These are phyloP conservation scores for Linnaemya vulpina DNA, from an alignment of 2,888 invertebrate species.

Conservation along the genomic window DNA sequence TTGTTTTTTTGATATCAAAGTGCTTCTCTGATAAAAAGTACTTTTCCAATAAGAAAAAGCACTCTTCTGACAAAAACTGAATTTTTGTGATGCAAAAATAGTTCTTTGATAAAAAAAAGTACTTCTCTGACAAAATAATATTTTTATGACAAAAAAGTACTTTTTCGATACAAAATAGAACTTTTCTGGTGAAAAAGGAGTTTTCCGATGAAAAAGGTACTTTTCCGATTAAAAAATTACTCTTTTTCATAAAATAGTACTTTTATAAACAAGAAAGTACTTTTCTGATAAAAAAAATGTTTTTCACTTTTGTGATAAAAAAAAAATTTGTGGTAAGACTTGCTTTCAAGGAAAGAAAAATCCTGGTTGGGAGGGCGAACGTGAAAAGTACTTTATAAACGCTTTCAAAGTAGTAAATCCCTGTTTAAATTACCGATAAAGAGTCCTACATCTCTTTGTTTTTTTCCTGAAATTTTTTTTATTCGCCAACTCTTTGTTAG, in stretches of 20 bases:
- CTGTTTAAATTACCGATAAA: no score
- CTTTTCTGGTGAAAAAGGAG: not conserved
- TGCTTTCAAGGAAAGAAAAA: not conserved
- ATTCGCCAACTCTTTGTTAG: not conserved
- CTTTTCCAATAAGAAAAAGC: not conserved
- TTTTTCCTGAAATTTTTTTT: no score
- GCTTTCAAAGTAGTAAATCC: not conserved
- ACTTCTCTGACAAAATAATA: not conserved
- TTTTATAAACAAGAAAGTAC: not conserved
- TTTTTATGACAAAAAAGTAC: not conserved
- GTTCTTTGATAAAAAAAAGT: not conserved
- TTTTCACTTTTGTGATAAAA: not conserved
- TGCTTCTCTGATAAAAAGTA: not conserved
- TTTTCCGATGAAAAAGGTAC: not conserved
- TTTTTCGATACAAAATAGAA: not conserved
- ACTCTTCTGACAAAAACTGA: not conserved
- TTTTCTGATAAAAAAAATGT: not conserved
- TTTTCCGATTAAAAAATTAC: not conserved
- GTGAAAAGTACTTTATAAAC: no score
- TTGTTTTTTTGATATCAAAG: not conserved
- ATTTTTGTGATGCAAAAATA: not conserved
- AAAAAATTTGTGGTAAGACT: not conserved
- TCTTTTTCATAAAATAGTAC: not conserved
- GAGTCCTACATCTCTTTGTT: no score
- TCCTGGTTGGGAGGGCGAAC: no score